Evolutionary conservation across 2,797 vertebrate genomes (phyloP).

Genomic region (Gymnocypris eckloni): DNA sequence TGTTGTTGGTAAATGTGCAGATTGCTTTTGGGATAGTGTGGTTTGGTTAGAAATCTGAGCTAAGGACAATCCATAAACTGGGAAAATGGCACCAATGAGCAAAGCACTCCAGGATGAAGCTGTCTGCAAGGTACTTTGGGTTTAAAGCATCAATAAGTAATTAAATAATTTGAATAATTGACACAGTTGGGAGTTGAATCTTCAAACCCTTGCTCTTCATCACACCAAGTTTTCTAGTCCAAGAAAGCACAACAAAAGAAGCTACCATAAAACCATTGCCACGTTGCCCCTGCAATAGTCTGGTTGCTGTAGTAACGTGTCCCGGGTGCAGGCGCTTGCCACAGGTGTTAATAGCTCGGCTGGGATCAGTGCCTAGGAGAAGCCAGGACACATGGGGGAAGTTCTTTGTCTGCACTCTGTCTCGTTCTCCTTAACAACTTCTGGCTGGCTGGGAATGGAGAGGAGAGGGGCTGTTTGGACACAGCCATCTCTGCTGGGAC

Average conservation of each 20-base stretch:
- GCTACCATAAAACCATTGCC: slow-evolving; percentile 70
- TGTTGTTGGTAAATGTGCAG: slow-evolving; percentile 41
- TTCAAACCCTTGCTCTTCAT: slow-evolving; percentile 18
- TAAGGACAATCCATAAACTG: neutral
- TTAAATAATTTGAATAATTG: neutral
- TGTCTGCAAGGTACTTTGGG: neutral
- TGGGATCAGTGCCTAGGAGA: slow-evolving; percentile 44
- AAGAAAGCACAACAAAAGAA: neutral
- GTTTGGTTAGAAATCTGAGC: slow-evolving; percentile 2
- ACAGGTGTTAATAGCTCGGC: slow-evolving; percentile 70
- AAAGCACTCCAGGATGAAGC: neutral
- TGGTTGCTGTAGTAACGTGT: slow-evolving; percentile 72
- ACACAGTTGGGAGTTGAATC: neutral
- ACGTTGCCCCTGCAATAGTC: slow-evolving; percentile 54
- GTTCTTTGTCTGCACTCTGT: slow-evolving; percentile 51
- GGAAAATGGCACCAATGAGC: neutral
- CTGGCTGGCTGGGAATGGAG: slow-evolving; percentile 33
- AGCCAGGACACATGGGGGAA: slow-evolving; percentile 48
- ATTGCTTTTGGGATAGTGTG: slow-evolving; percentile 19
- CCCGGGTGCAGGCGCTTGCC: slow-evolving; percentile 55
- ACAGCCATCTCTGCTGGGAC: slow-evolving; percentile 44
- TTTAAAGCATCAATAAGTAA: neutral
- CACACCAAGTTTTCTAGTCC: neutral
- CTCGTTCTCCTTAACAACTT: slow-evolving; percentile 54
- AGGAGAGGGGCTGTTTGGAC: slow-evolving; percentile 52